Conservation (phyloP, 2,113 vertebrate genomes). For the Megaceryle maxima region DNA sequence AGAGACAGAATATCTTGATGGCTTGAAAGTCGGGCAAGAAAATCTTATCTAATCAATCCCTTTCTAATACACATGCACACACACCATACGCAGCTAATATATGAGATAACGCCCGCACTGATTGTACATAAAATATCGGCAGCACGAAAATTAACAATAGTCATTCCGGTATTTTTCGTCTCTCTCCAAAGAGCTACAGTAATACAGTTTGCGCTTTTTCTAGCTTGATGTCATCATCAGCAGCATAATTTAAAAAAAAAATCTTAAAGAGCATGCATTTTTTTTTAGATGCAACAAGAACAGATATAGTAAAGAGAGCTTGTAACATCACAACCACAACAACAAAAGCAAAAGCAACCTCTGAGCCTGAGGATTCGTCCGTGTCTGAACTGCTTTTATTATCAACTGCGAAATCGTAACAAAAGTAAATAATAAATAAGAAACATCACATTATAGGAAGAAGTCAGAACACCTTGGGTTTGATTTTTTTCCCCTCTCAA, state of each 20-base stretch:
- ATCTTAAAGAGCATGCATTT: slow-evolving; percentile 47
- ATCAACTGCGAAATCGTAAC: not conserved
- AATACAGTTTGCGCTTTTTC: not conserved
- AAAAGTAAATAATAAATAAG: slow-evolving; percentile 52
- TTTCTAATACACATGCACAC: not conserved
- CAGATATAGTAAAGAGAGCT: slow-evolving; percentile 51
- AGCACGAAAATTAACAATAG: not conserved
- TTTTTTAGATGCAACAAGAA: slow-evolving; percentile 42
- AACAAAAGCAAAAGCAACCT: slow-evolving; percentile 52
- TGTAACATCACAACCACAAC: slow-evolving; percentile 61
- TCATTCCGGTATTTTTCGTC: not conserved
- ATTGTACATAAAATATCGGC: not conserved
- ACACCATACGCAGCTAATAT: not conserved
- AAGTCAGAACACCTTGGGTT: slow-evolving; percentile 40
- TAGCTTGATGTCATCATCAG: not conserved
- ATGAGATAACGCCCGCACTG: slow-evolving; percentile 6
- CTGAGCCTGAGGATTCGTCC: slow-evolving; percentile 45
- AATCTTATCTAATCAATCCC: slow-evolving; percentile 20
- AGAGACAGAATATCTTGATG: slow-evolving; percentile 46
- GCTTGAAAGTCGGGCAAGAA: not conserved
- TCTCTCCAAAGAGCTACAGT: not conserved
- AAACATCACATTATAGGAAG: not conserved
- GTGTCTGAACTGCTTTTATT: slow-evolving; percentile 61
- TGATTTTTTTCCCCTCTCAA: not conserved
- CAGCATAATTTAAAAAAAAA: not conserved